Conservation (phyloP, 2,888 invertebrate genomes). For the Tetragnatha montana region DNA sequence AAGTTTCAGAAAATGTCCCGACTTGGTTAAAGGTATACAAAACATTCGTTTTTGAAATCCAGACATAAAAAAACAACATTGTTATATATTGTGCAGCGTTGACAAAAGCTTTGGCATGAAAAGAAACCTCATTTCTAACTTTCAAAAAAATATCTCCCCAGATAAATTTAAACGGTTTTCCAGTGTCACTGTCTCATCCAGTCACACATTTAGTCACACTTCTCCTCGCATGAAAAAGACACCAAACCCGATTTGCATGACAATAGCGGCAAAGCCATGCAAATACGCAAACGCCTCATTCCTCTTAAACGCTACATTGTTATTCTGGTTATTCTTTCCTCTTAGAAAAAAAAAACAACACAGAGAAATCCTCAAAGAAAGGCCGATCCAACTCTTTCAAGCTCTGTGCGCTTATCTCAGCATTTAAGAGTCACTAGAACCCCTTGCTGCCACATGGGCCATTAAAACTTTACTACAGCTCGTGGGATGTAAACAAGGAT, state of each 20-base stretch:
- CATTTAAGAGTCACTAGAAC: conserved; percentile 6
- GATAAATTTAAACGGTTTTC: too few relatives aligned
- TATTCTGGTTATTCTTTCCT: conserved; percentile 16
- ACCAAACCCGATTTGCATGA: conserved; percentile 24
- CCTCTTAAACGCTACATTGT: not conserved
- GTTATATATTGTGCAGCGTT: too few relatives aligned
- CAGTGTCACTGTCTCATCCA: too few relatives aligned
- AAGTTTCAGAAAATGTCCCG: too few relatives aligned
- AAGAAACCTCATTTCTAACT: too few relatives aligned
- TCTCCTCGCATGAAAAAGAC: not conserved
- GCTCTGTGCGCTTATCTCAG: not conserved
- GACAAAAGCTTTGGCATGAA: too few relatives aligned
- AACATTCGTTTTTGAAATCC: too few relatives aligned
- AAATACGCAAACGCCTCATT: conserved; percentile 23
- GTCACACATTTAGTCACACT: not conserved
- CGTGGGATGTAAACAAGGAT: conserved; percentile 5
- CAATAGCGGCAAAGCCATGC: not conserved
- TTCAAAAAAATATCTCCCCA: too few relatives aligned
- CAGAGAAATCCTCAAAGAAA: not conserved
- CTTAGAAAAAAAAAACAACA: not conserved
- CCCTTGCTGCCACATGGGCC: not conserved
- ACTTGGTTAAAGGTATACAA: too few relatives aligned
- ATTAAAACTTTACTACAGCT: conserved; percentile 29
- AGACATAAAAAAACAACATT: too few relatives aligned
- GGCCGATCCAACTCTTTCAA: not conserved